Conservation (phyloP, 2,113 vertebrate species). For the Myanophis thanlyinensis region DNA sequence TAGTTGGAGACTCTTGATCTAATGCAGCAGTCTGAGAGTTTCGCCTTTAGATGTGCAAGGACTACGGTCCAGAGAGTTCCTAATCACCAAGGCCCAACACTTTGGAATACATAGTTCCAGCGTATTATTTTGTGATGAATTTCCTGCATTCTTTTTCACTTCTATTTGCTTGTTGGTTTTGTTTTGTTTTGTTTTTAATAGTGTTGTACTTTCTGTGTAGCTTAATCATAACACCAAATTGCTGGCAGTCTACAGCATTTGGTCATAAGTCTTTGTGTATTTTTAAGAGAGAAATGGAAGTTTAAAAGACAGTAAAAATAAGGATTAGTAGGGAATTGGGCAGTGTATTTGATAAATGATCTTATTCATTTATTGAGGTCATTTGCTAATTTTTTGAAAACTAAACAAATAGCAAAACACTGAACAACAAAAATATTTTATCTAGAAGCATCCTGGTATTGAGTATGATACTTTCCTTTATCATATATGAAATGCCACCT, state of each 20-base stretch:
- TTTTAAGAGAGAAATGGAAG: not conserved
- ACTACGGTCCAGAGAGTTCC: not conserved
- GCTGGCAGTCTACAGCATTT: not conserved
- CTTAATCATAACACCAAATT: not conserved
- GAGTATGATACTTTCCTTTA: not conserved
- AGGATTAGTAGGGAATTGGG: not conserved
- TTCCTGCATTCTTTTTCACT: not conserved
- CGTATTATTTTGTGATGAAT: not conserved
- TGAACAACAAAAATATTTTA: not conserved
- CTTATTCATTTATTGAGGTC: not conserved
- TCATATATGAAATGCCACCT: not conserved
- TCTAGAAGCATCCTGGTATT: not conserved
- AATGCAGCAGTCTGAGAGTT: not conserved
- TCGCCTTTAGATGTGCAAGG: not conserved
- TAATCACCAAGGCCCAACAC: not conserved
- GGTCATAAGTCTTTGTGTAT: not conserved
- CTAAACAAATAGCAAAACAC: not conserved
- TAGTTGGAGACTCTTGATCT: not conserved
- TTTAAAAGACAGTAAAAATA: not conserved
- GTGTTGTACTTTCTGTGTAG: not conserved
- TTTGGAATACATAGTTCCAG: not conserved
- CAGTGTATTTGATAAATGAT: not conserved
- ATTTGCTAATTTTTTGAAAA: not conserved
- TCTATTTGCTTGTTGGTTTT: not conserved
- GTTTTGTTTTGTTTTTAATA: not conserved